A percentile compares a stretch with the other conserved stretches of the same genome.
Conservation (phyloP, 2,888 invertebrate genomes). For the Orthosia cruda region DNA sequence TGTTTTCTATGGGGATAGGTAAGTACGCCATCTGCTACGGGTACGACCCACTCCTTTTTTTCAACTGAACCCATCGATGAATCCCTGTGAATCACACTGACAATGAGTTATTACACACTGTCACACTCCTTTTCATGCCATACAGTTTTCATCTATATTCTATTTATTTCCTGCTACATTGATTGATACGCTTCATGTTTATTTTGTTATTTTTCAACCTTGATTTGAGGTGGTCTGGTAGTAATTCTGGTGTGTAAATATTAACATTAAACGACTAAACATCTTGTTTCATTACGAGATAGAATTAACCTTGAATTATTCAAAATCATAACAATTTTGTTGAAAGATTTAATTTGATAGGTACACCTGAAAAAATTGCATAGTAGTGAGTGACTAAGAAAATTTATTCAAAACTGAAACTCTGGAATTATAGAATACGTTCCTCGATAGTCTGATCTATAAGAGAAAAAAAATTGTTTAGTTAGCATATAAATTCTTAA, state of each 20-base stretch:
- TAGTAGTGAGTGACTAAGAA: not conserved
- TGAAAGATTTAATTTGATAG: not conserved
- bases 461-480: not conserved
- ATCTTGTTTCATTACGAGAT: conserved; percentile 10
- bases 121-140: too few relatives aligned
- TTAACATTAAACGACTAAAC: conserved; percentile 17
- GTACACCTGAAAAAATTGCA: not conserved
- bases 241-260: conserved; percentile 11
- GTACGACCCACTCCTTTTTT: too few relatives aligned
- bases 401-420: not conserved
- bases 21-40: too few relatives aligned
- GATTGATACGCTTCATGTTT: not conserved
- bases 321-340: conserved; percentile 9
- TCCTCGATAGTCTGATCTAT: not conserved
- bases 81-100: too few relatives aligned
- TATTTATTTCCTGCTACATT: not conserved
- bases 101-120: too few relatives aligned
- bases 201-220: conserved; percentile 1
- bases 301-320: conserved; percentile 13
- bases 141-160: not conserved
- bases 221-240: not conserved
- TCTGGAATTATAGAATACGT: not conserved
- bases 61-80: too few relatives aligned
- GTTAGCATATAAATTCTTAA: not conserved
- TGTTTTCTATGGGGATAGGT: too few relatives aligned